A percentile compares a stretch with the other conserved stretches of the same genome.
These are phyloP conservation scores for Drymodes brunneopygia DNA, from an alignment of 2,113 vertebrate genomes.

Conservation along the genomic window DNA sequence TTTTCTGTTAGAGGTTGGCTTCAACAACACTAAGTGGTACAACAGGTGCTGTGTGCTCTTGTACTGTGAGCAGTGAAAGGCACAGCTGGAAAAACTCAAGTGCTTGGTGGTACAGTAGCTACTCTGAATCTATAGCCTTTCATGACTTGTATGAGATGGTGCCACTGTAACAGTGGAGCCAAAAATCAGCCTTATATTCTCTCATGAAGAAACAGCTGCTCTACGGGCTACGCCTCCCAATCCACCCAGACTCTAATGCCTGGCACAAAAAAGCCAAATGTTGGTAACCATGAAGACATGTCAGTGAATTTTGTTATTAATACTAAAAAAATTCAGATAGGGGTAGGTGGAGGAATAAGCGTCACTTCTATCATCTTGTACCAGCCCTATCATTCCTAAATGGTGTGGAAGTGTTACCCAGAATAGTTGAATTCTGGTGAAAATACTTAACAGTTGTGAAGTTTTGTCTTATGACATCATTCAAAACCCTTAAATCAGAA, in stretches of 20 bases:
- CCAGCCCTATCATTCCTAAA: not conserved
- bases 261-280: not conserved
- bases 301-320: not conserved
- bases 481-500: not conserved
- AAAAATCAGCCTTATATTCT: not conserved
- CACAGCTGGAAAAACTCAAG: not conserved
- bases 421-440: not conserved
- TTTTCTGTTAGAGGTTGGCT: not conserved
- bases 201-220: not conserved
- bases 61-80: not conserved
- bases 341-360: not conserved
- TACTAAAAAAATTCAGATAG: not conserved
- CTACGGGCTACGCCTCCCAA: accelerated
- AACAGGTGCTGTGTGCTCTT: not conserved
- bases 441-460: not conserved
- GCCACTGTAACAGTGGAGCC: not conserved
- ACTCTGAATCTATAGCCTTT: not conserved
- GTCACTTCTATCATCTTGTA: not conserved
- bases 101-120: not conserved
- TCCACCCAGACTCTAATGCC: not conserved
- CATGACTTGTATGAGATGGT: not conserved
- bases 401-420: not conserved
- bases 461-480: not conserved
- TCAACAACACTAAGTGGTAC: not conserved
- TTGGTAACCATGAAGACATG: not conserved